These are phyloP conservation scores for Cyphomyrus discorhynchus DNA, from an alignment of 2,113 vertebrate species.

Conservation along the genomic window DNA sequence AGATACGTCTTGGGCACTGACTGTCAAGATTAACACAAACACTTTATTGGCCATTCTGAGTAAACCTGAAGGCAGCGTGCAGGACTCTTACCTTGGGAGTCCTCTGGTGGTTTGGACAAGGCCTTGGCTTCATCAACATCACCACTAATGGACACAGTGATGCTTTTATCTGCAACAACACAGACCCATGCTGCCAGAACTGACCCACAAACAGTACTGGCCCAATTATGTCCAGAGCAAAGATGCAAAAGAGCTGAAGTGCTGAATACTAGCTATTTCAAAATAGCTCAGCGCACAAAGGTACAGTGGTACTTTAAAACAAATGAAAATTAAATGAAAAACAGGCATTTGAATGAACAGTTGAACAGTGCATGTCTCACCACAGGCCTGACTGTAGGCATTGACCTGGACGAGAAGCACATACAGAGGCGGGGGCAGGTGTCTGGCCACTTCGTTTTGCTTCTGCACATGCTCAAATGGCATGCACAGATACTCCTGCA, in stretches of 20 bases:
- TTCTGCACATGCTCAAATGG: conserved; percentile 92
- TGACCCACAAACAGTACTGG: not conserved
- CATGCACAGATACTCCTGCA: conserved; percentile 93
- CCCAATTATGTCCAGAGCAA: not conserved
- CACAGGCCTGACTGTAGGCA: conserved; percentile 90
- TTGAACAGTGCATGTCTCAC: conserved; percentile 54
- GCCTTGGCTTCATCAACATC: conserved; percentile 95
- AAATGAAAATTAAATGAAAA: not conserved
- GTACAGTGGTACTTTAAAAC: not conserved
- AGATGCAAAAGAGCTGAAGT: not conserved
- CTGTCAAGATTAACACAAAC: not conserved
- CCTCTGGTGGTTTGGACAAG: conserved; percentile 87
- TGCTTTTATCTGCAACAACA: conserved; percentile 76
- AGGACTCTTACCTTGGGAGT: conserved; percentile 77
- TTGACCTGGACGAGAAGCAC: conserved; percentile 92
- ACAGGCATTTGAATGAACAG: not conserved
- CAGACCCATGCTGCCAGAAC: conserved; percentile 19
- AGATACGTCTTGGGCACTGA: not conserved
- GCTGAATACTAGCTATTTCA: not conserved
- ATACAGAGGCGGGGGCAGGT: conserved; percentile 86
- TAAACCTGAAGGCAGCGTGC: not conserved
- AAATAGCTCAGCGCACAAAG: not conserved
- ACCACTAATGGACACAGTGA: conserved; percentile 79
- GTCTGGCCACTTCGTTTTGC: conserved; percentile 83
- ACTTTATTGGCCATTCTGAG: not conserved